Conservation (phyloP, 1,140 invertebrate species). For the Teleogryllus occipitalis region DNA sequence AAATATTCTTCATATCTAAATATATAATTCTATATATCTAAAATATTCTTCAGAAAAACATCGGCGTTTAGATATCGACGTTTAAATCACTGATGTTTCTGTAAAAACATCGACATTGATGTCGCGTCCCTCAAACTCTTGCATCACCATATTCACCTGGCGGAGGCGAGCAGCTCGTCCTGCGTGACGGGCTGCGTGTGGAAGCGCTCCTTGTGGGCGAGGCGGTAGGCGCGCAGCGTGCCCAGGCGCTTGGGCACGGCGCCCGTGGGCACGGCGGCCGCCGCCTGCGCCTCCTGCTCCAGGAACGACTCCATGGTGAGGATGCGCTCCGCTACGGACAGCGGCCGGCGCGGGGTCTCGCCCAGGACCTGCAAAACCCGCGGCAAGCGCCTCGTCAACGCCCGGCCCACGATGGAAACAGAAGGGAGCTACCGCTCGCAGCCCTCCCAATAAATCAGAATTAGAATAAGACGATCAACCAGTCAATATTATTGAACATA, state of each 20-base stretch:
- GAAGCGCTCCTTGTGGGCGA: conserved; percentile 43
- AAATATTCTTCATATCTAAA: too few species aligned
- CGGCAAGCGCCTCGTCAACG: neutral
- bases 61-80: too few species aligned
- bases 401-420: neutral
- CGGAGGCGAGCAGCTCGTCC: conserved; percentile 46
- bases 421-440: too few species aligned
- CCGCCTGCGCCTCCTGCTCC: conserved; percentile 30
- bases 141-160: conserved; percentile 41
- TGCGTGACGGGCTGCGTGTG: conserved; percentile 58
- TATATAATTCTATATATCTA: too few species aligned
- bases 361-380: neutral
- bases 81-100: too few species aligned
- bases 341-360: conserved; percentile 26
- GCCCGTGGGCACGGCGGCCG: conserved; percentile 27
- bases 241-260: conserved; percentile 36
- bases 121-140: too few species aligned
- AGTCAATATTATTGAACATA: too few species aligned
- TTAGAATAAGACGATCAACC: too few species aligned
- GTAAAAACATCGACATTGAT: too few species aligned
- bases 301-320: conserved; percentile 35
- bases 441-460: too few species aligned
- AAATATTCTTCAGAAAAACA: too few species aligned
- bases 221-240: conserved; percentile 31
- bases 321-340: conserved; percentile 35